A percentile compares a stretch with the other conserved stretches of the same genome.
These are phyloP conservation scores for Leucania comma DNA, from an alignment of 2,888 invertebrate genomes.

Conservation along the genomic window DNA sequence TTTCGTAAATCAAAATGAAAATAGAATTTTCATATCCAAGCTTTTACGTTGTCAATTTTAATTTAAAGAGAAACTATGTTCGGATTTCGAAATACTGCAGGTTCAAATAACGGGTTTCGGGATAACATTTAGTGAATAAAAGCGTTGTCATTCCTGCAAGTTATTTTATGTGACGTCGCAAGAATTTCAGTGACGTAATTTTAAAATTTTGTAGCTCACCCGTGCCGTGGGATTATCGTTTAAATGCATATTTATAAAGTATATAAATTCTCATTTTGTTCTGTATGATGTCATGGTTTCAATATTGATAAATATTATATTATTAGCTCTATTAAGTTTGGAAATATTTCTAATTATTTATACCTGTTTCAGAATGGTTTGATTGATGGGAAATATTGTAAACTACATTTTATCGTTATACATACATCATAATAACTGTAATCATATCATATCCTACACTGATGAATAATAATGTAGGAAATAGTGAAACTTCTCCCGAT, in stretches of 20 bases:
- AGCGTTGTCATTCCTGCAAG: slow-evolving; percentile 16
- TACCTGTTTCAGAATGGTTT: neutral
- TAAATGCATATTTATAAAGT: slow-evolving; percentile 30
- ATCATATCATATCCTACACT: too few relatives aligned
- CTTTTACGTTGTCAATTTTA: slow-evolving; percentile 27
- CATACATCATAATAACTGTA: too few relatives aligned
- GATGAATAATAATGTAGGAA: neutral
- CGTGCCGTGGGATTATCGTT: slow-evolving; percentile 14
- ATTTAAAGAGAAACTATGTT: slow-evolving; percentile 13
- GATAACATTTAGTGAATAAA: slow-evolving; percentile 25
- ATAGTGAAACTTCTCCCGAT: neutral
- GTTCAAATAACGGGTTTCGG: slow-evolving; percentile 27
- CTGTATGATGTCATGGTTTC: too few relatives aligned
- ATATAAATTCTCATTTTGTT: slow-evolving; percentile 1
- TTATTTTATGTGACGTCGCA: slow-evolving; percentile 32
- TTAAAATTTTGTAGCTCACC: slow-evolving; percentile 21
- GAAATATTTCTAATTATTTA: neutral
- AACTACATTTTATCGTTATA: too few relatives aligned
- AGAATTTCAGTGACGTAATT: slow-evolving; percentile 25
- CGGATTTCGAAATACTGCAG: slow-evolving; percentile 10
- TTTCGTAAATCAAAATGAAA: slow-evolving; percentile 21
- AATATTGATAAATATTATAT: neutral
- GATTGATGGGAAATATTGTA: neutral
- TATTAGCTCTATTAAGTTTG: neutral
- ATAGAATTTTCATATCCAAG: slow-evolving; percentile 15